phyloP scores from a whole-genome alignment of 1,140 invertebrate species.

The Meloidogyne floridensis region DNA sequence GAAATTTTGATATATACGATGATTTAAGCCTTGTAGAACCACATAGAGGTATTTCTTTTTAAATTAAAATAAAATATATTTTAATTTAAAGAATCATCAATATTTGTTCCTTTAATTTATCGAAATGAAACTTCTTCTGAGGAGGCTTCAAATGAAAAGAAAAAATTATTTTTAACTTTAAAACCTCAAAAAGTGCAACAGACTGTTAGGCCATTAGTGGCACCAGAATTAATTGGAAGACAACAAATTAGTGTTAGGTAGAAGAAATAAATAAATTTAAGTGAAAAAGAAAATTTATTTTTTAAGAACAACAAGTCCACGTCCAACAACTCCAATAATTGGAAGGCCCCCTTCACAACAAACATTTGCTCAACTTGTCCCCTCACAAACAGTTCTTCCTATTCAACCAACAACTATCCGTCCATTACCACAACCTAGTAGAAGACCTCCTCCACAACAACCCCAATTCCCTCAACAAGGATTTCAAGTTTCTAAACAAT shows the following conservation, averaged over 20 bases:
- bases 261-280: no score
- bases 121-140: slow-evolving; percentile 57
- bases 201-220: slow-evolving; percentile 33
- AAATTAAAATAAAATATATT: background rate
- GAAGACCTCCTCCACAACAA: slow-evolving; percentile 21
- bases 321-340: background rate
- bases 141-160: slow-evolving; percentile 28
- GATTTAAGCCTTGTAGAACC: slow-evolving; percentile 51
- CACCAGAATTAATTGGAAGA: slow-evolving; percentile 34
- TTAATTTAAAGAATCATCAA: slow-evolving; percentile 40
- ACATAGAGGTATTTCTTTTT: slow-evolving; percentile 14
- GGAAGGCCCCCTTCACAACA: background rate
- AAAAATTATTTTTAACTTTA: background rate
- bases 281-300: background rate
- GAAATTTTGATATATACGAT: slow-evolving; percentile 55
- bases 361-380: slow-evolving; percentile 17
- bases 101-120: slow-evolving; percentile 59
- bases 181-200: slow-evolving; percentile 32
- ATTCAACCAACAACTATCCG: background rate
- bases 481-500: slow-evolving; percentile 22
- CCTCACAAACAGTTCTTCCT: slow-evolving; percentile 31
- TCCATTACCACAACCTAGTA: no score
- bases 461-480: slow-evolving; percentile 24
- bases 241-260: slow-evolving; percentile 48
- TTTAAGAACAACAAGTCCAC: slow-evolving; percentile 2